Evolutionary conservation across 2,888 invertebrate species (phyloP), one percentile per base, ranked within the genome.

Genomic region (Papilio gigon): DNA sequence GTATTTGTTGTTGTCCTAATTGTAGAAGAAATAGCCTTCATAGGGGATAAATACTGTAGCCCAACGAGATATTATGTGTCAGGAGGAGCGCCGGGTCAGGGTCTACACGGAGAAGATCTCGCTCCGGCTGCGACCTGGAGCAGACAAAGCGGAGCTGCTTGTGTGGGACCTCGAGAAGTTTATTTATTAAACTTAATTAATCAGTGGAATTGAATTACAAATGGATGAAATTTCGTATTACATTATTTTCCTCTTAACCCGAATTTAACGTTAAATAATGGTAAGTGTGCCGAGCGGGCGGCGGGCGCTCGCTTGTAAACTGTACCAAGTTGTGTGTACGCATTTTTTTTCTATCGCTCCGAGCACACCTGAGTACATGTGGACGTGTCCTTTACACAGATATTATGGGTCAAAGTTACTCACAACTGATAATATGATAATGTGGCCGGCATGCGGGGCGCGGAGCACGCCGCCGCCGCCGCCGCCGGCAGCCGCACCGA

Each of bases 341-440:
- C 20, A 22, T 30, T 22, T 61, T 62, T 50, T 70, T 72, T 73
- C 75, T 68, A 70, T 72, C 79, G 53, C 70, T 82, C 79, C 76
- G 20, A 35, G 59, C 53, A 17, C 71, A 74, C 70, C 71, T 74
- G 73, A 68, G 67, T 72, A 73, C 67, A 65, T 62, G 70, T 70
- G 64, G 72, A 1, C 9, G 53, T 77, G 87, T 84, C 88, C 87
- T 89, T 86, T 80, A 76, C 77, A 75, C 77, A 76, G 73, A 64
- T 76, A 83, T 86, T 83, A 83, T 86, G 74, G 90, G 90, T 90
- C 90, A 90, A 89, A 89, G 89, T 89, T 88, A 88, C 82, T 75
- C 70, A 70, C 66, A 33, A 12, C 71, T 73, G 81, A 84, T 86
- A 85, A 82, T 79, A 84, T 80, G 80, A 70, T 71, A 83, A 84